phyloP scores from a whole-genome alignment of 2,888 invertebrate genomes.

The Oasisia sp. region DNA sequence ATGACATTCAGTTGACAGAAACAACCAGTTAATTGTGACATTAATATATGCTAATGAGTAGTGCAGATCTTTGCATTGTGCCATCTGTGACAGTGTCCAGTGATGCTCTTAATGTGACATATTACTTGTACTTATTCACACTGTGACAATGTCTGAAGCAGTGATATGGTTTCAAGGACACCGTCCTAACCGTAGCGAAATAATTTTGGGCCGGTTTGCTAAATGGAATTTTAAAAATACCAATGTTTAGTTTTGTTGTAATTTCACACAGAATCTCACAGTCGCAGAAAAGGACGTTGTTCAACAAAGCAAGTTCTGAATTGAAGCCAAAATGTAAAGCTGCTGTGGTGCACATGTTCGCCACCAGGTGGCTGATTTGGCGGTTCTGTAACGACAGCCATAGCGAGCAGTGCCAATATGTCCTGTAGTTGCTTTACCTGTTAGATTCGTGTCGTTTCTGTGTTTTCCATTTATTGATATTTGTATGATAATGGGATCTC shows the following conservation, averaged over 20 bases:
- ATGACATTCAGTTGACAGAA: background rate
- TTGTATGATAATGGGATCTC: slow-evolving; percentile 12
- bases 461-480: slow-evolving; percentile 9
- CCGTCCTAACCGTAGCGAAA: background rate
- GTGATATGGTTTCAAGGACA: background rate
- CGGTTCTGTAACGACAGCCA: background rate
- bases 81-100: background rate
- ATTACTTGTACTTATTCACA: background rate
- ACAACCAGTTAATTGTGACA: background rate
- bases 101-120: background rate
- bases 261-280: background rate
- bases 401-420: background rate
- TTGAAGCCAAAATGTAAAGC: background rate
- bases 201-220: background rate
- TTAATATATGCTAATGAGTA: background rate
- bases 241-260: background rate
- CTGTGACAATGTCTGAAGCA: background rate
- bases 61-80: background rate
- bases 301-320: background rate
- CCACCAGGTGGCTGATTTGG: background rate
- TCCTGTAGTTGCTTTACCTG: background rate
- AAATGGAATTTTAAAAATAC: background rate
- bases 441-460: background rate
- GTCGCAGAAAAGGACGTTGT: background rate
- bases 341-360: background rate